Percentiles rank a stretch among this genome's conserved stretches.
phyloP scores from a whole-genome alignment of 2,888 invertebrate species.

The Lymantria monacha region DNA sequence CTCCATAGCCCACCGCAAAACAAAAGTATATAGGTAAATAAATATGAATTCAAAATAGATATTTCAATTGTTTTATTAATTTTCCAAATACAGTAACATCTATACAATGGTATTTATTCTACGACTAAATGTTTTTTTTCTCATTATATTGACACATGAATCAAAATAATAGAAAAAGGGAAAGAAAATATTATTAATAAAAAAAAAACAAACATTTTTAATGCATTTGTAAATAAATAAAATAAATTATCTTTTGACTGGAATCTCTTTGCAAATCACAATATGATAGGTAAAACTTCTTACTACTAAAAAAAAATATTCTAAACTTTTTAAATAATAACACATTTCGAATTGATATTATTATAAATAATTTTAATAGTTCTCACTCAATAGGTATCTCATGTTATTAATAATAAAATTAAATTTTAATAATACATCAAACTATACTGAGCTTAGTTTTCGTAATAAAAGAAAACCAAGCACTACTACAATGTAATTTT shows the following conservation, averaged over 20 bases:
- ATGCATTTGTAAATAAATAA: slow-evolving; percentile 36
- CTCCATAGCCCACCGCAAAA: too few relatives aligned
- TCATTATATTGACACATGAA: slow-evolving; percentile 74
- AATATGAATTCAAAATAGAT: slow-evolving; percentile 1
- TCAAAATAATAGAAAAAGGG: slow-evolving; percentile 41
- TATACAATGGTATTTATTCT: slow-evolving; percentile 77
- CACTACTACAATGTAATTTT: too few relatives aligned
- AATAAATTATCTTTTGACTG: slow-evolving; percentile 41
- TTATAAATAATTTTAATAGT: slow-evolving; percentile 4
- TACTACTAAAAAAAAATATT: slow-evolving; percentile 13
- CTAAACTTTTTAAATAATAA: slow-evolving; percentile 19
- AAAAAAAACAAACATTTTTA: slow-evolving; percentile 25
- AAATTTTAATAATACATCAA: not conserved
- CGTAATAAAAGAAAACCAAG: too few relatives aligned
- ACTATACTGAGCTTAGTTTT: not conserved
- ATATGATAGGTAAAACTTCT: slow-evolving; percentile 30
- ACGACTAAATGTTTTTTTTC: slow-evolving; percentile 67
- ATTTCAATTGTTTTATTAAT: slow-evolving; percentile 71
- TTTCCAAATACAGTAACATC: slow-evolving; percentile 81
- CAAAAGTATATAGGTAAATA: not conserved
- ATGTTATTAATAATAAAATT: slow-evolving; percentile 8
- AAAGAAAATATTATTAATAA: slow-evolving; percentile 28
- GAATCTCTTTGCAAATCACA: slow-evolving; percentile 42
- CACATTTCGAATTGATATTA: slow-evolving; percentile 4
- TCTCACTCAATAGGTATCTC: slow-evolving; percentile 24